A percentile compares a stretch with the other conserved stretches of the same genome.
phyloP scores from a whole-genome alignment of 1,140 invertebrate species.

The Steinernema khuongi region DNA sequence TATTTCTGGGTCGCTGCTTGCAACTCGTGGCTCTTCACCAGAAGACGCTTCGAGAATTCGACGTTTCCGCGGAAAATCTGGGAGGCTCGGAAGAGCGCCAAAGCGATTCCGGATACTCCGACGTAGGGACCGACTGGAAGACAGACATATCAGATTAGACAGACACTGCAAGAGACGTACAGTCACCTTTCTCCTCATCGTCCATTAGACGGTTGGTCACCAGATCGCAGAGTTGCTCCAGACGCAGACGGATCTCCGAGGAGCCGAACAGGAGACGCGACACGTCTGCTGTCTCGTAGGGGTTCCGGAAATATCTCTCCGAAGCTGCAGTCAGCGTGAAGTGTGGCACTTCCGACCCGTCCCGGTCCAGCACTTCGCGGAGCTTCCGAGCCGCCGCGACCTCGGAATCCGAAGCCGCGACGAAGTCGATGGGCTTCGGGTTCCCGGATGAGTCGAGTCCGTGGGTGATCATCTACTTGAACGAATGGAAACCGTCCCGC shows the following conservation, averaged over 20 bases:
- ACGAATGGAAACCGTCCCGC: too few species aligned
- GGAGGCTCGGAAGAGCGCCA: background rate
- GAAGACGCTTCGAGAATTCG: background rate
- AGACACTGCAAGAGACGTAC: background rate
- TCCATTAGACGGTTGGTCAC: background rate
- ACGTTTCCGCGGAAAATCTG: background rate
- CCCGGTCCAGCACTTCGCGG: background rate
- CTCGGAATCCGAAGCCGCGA: background rate
- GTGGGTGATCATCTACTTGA: background rate
- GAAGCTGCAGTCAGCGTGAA: background rate
- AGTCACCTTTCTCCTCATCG: background rate
- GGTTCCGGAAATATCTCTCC: background rate
- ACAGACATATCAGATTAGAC: background rate
- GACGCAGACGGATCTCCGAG: background rate
- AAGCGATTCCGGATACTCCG: conserved; percentile 11
- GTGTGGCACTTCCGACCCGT: background rate
- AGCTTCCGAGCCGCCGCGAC: background rate
- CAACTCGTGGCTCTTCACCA: background rate
- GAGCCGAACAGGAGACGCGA: background rate
- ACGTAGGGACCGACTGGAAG: conserved; percentile 22
- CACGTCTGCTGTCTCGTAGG: background rate
- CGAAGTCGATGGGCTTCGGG: background rate
- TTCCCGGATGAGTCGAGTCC: background rate
- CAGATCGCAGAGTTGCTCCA: background rate
- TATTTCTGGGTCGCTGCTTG: background rate